phyloP scores from a whole-genome alignment of 1,140 invertebrate genomes.

The Hycleus phaleratus region DNA sequence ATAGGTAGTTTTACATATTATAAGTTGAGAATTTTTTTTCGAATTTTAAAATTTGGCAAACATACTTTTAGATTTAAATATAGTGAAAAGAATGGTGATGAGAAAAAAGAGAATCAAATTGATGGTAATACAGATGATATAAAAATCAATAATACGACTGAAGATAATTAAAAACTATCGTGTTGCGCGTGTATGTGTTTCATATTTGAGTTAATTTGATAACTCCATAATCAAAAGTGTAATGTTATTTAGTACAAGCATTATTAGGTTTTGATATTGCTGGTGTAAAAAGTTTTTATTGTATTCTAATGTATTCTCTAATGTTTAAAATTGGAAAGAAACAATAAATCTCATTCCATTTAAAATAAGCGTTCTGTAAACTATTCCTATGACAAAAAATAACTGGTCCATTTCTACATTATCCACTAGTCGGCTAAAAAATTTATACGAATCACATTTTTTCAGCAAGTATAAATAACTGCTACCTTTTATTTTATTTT shows the following conservation, averaged over 20 bases:
- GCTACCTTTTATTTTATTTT: too few relatives aligned
- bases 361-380: too few relatives aligned
- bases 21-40: slow-evolving; percentile 1
- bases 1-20: slow-evolving; percentile 27
- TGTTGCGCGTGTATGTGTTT: background rate
- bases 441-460: too few relatives aligned
- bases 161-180: background rate
- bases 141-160: slow-evolving; percentile 3
- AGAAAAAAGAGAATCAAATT: slow-evolving; percentile 17
- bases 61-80: slow-evolving; percentile 25
- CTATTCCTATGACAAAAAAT: too few relatives aligned
- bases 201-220: too few relatives aligned
- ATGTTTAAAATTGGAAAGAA: too few relatives aligned
- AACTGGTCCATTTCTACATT: too few relatives aligned
- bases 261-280: background rate
- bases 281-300: background rate
- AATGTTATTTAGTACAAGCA: background rate
- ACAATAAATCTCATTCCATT: too few relatives aligned
- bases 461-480: too few relatives aligned
- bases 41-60: background rate
- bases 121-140: slow-evolving; percentile 7
- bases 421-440: too few relatives aligned
- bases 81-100: slow-evolving; percentile 32
- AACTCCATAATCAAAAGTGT: too few relatives aligned
- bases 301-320: too few relatives aligned